Conservation (phyloP, 2,113 vertebrate genomes). For the Leptosomus discolor region DNA sequence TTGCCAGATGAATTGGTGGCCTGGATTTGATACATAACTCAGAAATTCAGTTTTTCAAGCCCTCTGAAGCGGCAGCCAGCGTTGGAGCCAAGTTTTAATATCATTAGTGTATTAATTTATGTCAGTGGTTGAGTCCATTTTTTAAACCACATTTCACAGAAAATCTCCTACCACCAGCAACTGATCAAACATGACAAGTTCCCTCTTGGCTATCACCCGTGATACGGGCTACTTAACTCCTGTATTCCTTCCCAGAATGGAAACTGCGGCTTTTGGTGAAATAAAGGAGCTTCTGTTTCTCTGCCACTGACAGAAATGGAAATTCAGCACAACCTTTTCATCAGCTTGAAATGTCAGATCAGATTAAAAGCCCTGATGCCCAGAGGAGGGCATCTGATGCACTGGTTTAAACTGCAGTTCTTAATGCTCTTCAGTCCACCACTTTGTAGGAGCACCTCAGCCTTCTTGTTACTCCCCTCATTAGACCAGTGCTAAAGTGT, state of each 20-base stretch:
- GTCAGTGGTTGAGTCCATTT: not conserved
- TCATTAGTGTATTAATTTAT: slow-evolving; percentile 43
- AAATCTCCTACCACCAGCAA: slow-evolving; percentile 14
- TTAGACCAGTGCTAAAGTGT: not conserved
- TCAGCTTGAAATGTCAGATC: slow-evolving; percentile 17
- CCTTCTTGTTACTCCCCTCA: not conserved
- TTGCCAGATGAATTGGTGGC: slow-evolving; percentile 30
- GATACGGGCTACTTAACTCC: slow-evolving; percentile 10
- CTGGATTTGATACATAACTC: slow-evolving; percentile 1
- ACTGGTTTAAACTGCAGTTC: not conserved
- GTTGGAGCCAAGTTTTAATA: slow-evolving; percentile 34
- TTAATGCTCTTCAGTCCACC: not conserved
- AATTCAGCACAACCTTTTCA: slow-evolving; percentile 38
- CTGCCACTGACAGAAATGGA: slow-evolving; percentile 42
- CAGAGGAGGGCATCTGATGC: not conserved
- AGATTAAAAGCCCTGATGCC: slow-evolving; percentile 5
- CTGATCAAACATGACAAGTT: slow-evolving; percentile 48
- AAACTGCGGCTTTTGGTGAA: not conserved
- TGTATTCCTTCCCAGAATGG: slow-evolving; percentile 27
- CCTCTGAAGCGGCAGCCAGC: slow-evolving; percentile 5
- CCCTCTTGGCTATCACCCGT: not conserved
- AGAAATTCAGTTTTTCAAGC: slow-evolving; percentile 5
- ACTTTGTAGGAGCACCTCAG: not conserved
- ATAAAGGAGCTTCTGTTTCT: slow-evolving; percentile 63
- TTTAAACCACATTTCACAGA: slow-evolving; percentile 21